Evolutionary conservation across 2,888 invertebrate genomes (phyloP), one percentile per base, ranked within the genome.

Genomic region (Tenthredo mesomela): DNA sequence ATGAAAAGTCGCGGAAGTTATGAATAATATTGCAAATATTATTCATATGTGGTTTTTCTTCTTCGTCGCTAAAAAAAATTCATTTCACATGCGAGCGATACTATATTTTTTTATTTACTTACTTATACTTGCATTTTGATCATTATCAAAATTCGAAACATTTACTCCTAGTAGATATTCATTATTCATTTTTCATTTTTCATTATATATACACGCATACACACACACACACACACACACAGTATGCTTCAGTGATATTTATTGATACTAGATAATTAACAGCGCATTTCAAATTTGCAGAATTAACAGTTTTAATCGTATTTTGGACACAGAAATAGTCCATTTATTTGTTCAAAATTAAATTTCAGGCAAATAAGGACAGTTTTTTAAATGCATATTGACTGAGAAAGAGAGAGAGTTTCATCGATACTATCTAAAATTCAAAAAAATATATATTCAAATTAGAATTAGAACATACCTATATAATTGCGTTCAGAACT

Each of bases 401-500:
- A 1, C 6, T 1, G 18, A n/a, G 7, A 6, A 6, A 7, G 29
- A 6, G 18, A 7, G 29, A 6, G 18, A 7, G 4, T n/a, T 54
- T 18, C 33, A 67, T 67, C 58, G 6, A 58, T n/a, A n/a, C n/a
- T n/a, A n/a, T 25, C 9, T 7, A 12, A 25, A 61, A 10, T 25
- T 25, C 7, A 25, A 25, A 10, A 75, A 43, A 82, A n/a, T n/a
- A n/a, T 54, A 54, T 54, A 61, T 21, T 25, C 70, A 37, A 84
- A 65, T 84, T 87, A 85, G 84, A 83, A 21, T 67, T 87, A 85
- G 84, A 83, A 21, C 29, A 29, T 33, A 67, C 9, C 15, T 37
- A 70, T 25, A 2, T 0, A 4, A n/a, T n/a, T 70, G 70, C 70
- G 37, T 37, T n/a, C 2, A 18, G 37, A 37, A 37, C 70, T 70